phyloP scores from a whole-genome alignment of 1,140 invertebrate species.

The Diorhabda sublineata region DNA sequence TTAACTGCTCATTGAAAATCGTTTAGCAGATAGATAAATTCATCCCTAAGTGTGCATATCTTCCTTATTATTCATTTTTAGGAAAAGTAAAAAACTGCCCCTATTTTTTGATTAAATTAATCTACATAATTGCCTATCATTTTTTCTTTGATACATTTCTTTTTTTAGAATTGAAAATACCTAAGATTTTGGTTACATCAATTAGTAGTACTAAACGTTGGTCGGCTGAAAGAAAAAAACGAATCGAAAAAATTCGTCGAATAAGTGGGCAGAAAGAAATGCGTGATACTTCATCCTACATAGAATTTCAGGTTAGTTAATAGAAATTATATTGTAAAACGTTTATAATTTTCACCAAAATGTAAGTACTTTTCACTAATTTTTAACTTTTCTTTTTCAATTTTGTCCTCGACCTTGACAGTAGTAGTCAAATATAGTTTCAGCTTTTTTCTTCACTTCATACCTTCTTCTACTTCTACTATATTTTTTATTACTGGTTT shows the following conservation, averaged over 20 bases:
- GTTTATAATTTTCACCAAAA: no score
- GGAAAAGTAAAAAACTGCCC: neutral
- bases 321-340: no score
- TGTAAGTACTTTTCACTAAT: no score
- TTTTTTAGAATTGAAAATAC: neutral
- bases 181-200: conserved; percentile 2
- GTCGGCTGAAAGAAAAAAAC: conserved; percentile 8
- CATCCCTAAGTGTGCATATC: neutral
- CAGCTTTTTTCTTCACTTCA: no score
- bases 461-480: no score
- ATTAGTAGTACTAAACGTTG: neutral
- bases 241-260: conserved; percentile 12
- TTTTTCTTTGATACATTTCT: neutral
- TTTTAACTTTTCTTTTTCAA: no score
- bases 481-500: no score
- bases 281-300: neutral
- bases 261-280: neutral
- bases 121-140: neutral
- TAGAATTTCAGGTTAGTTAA: neutral
- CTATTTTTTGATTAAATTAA: neutral
- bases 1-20: neutral
- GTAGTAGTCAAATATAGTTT: no score
- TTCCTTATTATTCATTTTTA: neutral
- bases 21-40: neutral
- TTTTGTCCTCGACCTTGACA: no score